These are phyloP conservation scores for Acleris sparsana DNA, from an alignment of 2,888 invertebrate species.

Conservation along the genomic window DNA sequence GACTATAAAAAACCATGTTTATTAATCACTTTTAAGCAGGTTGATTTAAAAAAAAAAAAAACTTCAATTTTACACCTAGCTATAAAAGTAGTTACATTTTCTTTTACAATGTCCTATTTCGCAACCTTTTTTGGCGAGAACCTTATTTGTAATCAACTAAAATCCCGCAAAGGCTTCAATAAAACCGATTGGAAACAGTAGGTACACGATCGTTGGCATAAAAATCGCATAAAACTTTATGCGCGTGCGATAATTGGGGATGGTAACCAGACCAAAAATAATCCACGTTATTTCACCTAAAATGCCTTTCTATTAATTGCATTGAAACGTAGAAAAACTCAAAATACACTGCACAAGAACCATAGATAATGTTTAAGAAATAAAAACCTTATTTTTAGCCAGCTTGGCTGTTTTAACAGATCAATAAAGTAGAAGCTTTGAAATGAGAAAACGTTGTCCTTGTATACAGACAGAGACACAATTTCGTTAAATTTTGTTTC, in stretches of 20 bases:
- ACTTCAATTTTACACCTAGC: no score
- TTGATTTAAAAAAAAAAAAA: no score
- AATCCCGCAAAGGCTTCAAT: constrained; percentile 37
- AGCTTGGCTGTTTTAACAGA: no score
- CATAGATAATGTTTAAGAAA: no score
- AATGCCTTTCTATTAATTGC: constrained; percentile 7
- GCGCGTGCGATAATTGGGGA: constrained; percentile 26
- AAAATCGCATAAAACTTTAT: constrained; percentile 34
- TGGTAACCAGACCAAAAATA: constrained; percentile 24
- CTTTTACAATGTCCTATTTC: background rate
- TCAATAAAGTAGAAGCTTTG: no score
- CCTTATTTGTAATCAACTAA: constrained; percentile 46
- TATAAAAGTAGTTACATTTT: background rate
- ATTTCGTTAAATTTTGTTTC: no score
- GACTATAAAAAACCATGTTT: no score
- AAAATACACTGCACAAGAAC: no score
- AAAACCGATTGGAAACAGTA: constrained; percentile 32
- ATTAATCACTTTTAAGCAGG: no score
- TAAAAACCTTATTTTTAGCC: no score
- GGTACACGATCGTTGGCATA: constrained; percentile 31
- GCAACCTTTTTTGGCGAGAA: constrained; percentile 7
- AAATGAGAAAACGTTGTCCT: no score
- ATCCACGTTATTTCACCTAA: constrained; percentile 27
- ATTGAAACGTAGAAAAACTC: background rate
- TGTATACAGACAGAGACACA: no score